A percentile compares a stretch with the other conserved stretches of the same genome.
phyloP scores from a whole-genome alignment of 1,140 invertebrate species.

The Acyrthosiphon pisum region DNA sequence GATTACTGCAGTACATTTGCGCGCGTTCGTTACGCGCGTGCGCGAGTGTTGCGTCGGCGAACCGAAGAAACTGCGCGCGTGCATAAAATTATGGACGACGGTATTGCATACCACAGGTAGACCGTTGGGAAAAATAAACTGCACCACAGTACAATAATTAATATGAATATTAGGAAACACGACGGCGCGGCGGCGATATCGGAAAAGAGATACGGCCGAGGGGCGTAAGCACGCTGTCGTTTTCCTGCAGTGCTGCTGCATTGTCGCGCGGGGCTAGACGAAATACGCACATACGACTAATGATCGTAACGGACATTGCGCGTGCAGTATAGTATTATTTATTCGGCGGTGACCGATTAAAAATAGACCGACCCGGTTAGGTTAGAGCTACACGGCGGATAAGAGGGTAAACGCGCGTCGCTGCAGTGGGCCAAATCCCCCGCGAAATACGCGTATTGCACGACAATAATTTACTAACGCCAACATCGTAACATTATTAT shows the following conservation, averaged over 20 bases:
- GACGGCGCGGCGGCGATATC: too few species aligned
- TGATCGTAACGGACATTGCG: too few species aligned
- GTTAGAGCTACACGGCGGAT: background rate
- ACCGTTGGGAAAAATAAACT: background rate
- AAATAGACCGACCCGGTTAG: slow-evolving; percentile 48
- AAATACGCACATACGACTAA: too few species aligned
- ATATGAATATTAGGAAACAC: too few species aligned
- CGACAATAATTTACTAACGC: background rate
- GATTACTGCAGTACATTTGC: too few species aligned
- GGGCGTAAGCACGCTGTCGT: too few species aligned
- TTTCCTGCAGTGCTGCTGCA: too few species aligned
- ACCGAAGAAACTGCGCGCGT: background rate
- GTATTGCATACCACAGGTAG: background rate
- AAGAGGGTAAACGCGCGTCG: background rate
- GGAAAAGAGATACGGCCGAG: too few species aligned
- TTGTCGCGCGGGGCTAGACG: too few species aligned
- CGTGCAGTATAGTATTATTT: background rate
- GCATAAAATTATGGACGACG: background rate
- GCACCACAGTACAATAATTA: background rate
- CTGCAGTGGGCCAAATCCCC: background rate
- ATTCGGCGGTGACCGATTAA: slow-evolving; percentile 8
- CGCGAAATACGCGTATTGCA: background rate
- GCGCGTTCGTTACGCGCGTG: background rate
- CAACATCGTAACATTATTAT: background rate
- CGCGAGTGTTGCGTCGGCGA: too few species aligned